These are phyloP conservation scores for Hypotaenidia philippensis DNA, from an alignment of 2,797 vertebrate species.

Conservation along the genomic window DNA sequence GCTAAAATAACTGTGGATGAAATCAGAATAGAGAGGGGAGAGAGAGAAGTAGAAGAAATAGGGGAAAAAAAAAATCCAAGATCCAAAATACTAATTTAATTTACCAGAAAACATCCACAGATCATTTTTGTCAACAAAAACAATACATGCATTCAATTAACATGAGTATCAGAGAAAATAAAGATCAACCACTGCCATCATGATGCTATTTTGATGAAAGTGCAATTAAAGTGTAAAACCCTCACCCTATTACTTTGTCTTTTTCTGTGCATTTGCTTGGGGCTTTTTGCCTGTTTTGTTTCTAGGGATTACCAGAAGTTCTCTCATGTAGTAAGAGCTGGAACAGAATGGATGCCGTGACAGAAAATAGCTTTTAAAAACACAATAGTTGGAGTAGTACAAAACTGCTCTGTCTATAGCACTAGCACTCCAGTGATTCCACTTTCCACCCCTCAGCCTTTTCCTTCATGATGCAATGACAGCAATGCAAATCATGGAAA, in stretches of 20 bases:
- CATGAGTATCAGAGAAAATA: conserved; percentile 1
- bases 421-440: not conserved
- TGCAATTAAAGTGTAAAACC: not conserved
- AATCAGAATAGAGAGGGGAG: not conserved
- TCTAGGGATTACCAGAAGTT: not conserved
- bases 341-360: not conserved
- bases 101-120: not conserved
- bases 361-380: not conserved
- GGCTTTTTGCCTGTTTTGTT: not conserved
- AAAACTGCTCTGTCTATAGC: not conserved
- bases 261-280: not conserved
- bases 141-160: conserved; percentile 9
- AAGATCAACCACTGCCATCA: not conserved
- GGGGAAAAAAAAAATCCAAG: not conserved
- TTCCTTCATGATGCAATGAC: not conserved
- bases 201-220: not conserved
- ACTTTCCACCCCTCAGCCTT: not conserved
- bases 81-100: not conserved
- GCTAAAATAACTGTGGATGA: conserved; percentile 20
- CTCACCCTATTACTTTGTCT: not conserved
- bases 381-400: not conserved
- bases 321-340: not conserved
- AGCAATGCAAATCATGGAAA: not conserved
- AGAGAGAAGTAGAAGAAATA: not conserved
- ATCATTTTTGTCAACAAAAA: not conserved